phyloP scores from a whole-genome alignment of 2,888 invertebrate species.

The Nephrotoma guestfalica region DNA sequence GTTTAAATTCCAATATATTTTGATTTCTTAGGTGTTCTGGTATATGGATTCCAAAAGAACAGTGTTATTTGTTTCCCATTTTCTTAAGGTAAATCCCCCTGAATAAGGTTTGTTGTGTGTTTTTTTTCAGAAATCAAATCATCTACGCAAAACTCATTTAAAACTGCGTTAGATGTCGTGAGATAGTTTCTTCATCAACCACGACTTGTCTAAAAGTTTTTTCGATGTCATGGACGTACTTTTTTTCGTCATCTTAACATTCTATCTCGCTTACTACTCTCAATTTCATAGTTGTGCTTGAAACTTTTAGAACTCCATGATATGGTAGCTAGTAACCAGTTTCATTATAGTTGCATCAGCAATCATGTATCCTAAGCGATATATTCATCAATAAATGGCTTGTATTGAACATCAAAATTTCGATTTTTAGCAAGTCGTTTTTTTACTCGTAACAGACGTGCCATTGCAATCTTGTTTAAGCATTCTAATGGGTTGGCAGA shows the following conservation, averaged over 20 bases:
- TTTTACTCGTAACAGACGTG: neutral
- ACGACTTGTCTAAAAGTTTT: too few relatives aligned
- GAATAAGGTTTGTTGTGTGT: neutral
- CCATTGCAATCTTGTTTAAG: too few relatives aligned
- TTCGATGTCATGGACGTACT: too few relatives aligned
- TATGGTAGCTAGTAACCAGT: too few relatives aligned
- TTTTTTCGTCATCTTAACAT: neutral
- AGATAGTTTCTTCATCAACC: too few relatives aligned
- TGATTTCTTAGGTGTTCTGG: neutral
- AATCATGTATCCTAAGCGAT: too few relatives aligned
- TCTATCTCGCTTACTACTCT: neutral
- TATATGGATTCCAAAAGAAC: too few relatives aligned
- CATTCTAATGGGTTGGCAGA: too few relatives aligned
- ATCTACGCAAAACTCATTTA: neutral
- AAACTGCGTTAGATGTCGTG: neutral
- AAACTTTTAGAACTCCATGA: neutral
- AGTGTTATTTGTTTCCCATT: neutral
- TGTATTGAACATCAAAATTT: neutral
- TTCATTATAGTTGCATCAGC: too few relatives aligned
- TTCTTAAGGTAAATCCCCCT: neutral
- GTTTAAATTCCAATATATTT: neutral
- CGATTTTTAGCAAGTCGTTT: neutral
- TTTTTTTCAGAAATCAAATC: neutral
- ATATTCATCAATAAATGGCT: too few relatives aligned
- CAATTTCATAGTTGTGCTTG: neutral